A percentile compares a stretch with the other conserved stretches of the same genome.
Conservation (phyloP, 2,113 vertebrate genomes). For the Psilopsiagon aymara region DNA sequence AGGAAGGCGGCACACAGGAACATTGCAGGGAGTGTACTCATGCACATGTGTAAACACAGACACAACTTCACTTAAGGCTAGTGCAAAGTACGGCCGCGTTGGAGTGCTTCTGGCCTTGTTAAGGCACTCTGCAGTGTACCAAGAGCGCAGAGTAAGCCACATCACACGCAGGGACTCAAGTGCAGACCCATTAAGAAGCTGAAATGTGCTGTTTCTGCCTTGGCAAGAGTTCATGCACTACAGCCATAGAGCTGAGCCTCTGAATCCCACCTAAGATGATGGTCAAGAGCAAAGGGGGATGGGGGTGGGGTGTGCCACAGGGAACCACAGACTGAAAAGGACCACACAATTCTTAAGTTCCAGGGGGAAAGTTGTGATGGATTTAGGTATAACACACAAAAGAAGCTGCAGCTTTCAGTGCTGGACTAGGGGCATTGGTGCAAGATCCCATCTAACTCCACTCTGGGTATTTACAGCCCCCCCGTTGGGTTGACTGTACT, state of each 20-base stretch:
- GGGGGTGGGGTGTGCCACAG: neutral
- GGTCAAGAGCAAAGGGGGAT: neutral
- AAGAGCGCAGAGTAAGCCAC: neutral
- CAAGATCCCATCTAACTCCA: neutral
- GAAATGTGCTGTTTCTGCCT: neutral
- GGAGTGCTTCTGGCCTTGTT: neutral
- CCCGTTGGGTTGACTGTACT: neutral
- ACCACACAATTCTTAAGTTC: neutral
- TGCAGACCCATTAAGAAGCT: neutral
- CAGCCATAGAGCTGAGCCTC: neutral
- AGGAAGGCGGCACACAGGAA: neutral
- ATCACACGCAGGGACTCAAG: neutral
- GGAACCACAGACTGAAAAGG: neutral
- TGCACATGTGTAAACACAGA: neutral
- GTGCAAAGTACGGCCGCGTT: neutral
- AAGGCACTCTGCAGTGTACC: neutral
- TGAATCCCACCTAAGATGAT: neutral
- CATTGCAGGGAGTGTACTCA: neutral
- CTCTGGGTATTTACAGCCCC: neutral
- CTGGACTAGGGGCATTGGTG: neutral
- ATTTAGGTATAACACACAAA: neutral
- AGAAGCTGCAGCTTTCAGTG: neutral
- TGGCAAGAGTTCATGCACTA: neutral
- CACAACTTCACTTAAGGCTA: neutral
- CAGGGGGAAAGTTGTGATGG: neutral